Conservation (phyloP, 1,140 invertebrate genomes). For the Macrobrachium nipponense region DNA sequence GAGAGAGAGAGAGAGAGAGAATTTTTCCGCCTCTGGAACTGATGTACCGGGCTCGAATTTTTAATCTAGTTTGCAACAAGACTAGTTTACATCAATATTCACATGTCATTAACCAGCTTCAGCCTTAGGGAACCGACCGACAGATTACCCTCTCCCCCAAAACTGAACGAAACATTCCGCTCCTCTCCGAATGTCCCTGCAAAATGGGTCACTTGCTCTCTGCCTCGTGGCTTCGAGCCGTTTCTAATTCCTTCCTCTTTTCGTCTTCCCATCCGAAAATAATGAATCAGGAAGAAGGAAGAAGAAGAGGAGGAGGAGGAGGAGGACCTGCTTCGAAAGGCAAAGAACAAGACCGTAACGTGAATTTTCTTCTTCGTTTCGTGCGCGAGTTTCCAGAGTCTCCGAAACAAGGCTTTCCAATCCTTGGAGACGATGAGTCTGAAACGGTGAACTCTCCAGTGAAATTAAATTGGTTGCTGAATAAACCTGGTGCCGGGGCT, state of each 20-base stretch:
- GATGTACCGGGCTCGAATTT: conserved; percentile 53
- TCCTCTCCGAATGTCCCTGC: background rate
- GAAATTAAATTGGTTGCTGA: conserved; percentile 42
- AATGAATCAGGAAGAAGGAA: background rate
- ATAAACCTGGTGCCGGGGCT: conserved; percentile 21
- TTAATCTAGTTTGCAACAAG: conserved; percentile 63
- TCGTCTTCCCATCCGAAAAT: background rate
- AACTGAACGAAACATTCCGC: conserved; percentile 40
- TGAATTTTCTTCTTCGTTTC: background rate
- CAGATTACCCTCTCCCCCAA: conserved; percentile 38
- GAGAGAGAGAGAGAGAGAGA: conserved; percentile 26
- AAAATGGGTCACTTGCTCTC: too few species aligned
- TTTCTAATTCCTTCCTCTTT: too few species aligned
- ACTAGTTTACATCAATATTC: conserved; percentile 62
- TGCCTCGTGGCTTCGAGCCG: too few species aligned
- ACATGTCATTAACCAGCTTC: conserved; percentile 57
- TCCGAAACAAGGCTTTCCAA: background rate
- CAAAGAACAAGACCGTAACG: background rate
- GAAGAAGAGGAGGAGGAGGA: background rate
- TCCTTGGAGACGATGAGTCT: conserved; percentile 40
- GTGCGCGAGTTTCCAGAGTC: background rate
- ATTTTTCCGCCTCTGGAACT: background rate
- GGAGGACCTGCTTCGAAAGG: background rate
- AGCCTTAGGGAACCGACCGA: conserved; percentile 51
- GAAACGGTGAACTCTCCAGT: conserved; percentile 42